Base-by-base conservation (phyloP, 2,888 invertebrate species). In the Hypena proboscidalis region DNA sequence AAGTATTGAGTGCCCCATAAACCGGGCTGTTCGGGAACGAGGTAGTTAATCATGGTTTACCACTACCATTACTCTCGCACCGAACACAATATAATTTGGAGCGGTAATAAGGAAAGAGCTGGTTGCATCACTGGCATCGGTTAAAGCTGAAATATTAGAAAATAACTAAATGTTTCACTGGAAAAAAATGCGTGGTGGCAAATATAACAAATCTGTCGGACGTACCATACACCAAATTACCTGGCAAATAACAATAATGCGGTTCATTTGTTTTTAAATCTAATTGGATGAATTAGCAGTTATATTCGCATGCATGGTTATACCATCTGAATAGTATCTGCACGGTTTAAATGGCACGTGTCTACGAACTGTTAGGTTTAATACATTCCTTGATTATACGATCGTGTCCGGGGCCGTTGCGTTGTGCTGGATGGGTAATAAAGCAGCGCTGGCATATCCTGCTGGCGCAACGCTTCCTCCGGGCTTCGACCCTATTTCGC, bases 21-120 rank as follows among this genome's bases (percentile, higher is more conserved):
- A 61, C 42, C 33, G 46, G 34, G 23, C 37, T 25, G 42, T 48
- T 53, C 38, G 30, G 36, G 31, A 46, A 41, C 27, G 14, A 37
- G 48, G 46, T 47, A 45, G 60, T 66, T 55, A 63, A 60, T 60
- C 54, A 50, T 52, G 55, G 54, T 64, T 58, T 58, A 61, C 50
- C n/a, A 43, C 39, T 29, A 38, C 43, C 41, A 53, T 60, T 49
- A 54, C 54, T 37, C 46, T 31, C 31, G 27, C 15, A 39, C 40
- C 20, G 42, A 47, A 49, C 44, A 55, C 53, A 43, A 45, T 51
- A 47, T 55, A 41, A 58, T 65, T 63, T 56, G 58, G 64, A 50
- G 25, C 61, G 41, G 54, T 50, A 61, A 67, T 61, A 67, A 66
- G 64, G 61, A 65, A 67, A 49, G 30, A 21, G 26, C 27, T 20